Percentiles rank a stretch among this genome's conserved stretches.
These are phyloP conservation scores for Dendrocincla tyrannina DNA, from an alignment of 2,797 vertebrate genomes.

Conservation along the genomic window DNA sequence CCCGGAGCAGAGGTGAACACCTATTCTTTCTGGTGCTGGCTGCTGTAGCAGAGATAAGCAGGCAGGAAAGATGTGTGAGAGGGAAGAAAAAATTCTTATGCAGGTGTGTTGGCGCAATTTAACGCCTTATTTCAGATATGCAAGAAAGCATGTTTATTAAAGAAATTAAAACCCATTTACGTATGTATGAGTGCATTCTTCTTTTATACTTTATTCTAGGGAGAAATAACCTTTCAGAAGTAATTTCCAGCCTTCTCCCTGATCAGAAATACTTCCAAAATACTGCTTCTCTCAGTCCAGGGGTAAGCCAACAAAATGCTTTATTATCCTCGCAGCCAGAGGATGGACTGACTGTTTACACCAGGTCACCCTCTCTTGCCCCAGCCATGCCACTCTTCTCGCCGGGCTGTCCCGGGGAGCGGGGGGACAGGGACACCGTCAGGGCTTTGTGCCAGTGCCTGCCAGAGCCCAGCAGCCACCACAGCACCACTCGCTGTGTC, in stretches of 20 bases:
- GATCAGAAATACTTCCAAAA: neutral
- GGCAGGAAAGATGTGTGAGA: neutral
- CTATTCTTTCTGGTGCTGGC: neutral
- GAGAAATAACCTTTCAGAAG: neutral
- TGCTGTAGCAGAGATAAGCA: constrained; percentile 12
- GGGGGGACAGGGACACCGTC: neutral
- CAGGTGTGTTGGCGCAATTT: neutral
- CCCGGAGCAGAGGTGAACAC: neutral
- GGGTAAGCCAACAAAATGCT: neutral
- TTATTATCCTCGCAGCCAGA: neutral
- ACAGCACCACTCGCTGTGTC: neutral
- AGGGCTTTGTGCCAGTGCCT: neutral
- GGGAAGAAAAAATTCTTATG: neutral
- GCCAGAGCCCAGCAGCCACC: neutral
- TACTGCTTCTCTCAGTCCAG: neutral
- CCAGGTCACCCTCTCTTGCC: neutral
- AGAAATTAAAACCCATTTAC: neutral
- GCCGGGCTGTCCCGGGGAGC: neutral
- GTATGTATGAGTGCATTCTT: neutral
- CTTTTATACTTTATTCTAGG: neutral
- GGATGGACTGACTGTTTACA: neutral
- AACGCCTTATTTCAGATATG: neutral
- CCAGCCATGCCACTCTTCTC: neutral
- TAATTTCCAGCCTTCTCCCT: neutral
- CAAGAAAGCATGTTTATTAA: neutral